Conservation (phyloP, 2,888 invertebrate genomes). For the Cremastinae sp. region DNA sequence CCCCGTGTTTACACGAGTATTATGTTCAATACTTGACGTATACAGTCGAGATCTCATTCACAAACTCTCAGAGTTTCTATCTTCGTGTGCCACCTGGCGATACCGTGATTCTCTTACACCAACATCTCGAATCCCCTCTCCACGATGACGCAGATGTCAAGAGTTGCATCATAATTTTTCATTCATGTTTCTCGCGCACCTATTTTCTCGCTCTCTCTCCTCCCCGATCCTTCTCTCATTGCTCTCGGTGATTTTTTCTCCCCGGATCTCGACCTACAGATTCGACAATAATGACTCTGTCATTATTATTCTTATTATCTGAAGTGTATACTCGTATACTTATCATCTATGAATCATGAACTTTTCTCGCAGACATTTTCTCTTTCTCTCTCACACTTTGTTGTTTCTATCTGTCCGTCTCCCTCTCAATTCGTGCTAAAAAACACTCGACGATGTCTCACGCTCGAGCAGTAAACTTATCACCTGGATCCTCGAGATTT, state of each 20-base stretch:
- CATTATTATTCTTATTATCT: conserved; percentile 15
- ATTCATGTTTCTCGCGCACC: conserved; percentile 60
- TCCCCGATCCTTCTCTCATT: conserved; percentile 14
- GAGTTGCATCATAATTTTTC: conserved; percentile 64
- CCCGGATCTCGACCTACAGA: conserved; percentile 13
- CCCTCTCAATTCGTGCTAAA: conserved; percentile 38
- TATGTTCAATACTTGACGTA: conserved; percentile 3
- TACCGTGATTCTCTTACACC: conserved; percentile 20
- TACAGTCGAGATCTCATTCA: conserved; percentile 31
- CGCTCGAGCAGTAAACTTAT: conserved; percentile 29
- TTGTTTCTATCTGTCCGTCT: too few relatives aligned
- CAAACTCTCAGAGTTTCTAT: conserved; percentile 32
- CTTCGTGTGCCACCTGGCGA: conserved; percentile 34
- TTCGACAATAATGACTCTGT: conserved; percentile 30
- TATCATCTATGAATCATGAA: conserved; percentile 37
- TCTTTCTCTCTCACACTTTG: neutral
- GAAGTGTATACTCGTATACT: conserved; percentile 10
- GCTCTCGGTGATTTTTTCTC: conserved; percentile 36
- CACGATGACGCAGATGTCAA: conserved; percentile 57
- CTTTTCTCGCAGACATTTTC: conserved; percentile 28
- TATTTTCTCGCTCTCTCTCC: conserved; percentile 12
- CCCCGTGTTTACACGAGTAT: conserved; percentile 2
- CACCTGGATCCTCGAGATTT: conserved; percentile 35
- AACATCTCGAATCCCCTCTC: conserved; percentile 15
- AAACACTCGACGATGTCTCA: conserved; percentile 37